A percentile compares a stretch with the other conserved stretches of the same genome.
Conservation (phyloP, 2,888 invertebrate genomes). For the Trissonchulus latispiculum region DNA sequence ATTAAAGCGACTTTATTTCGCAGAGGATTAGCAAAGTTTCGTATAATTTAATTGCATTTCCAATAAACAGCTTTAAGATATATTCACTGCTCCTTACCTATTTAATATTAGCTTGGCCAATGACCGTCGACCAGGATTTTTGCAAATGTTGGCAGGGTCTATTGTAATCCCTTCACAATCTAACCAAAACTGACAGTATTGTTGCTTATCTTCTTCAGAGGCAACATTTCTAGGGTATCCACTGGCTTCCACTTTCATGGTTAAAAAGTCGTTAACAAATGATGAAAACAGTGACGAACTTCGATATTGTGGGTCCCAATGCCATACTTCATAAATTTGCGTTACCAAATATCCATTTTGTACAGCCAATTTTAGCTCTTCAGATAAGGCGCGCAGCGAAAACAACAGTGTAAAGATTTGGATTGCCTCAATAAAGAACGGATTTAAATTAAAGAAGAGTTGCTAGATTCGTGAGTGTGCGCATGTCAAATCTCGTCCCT, state of each 20-base stretch:
- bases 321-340: conserved; percentile 34
- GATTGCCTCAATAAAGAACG: too few relatives aligned
- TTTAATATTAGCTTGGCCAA: conserved; percentile 25
- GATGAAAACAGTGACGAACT: background rate
- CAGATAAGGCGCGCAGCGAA: too few relatives aligned
- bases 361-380: conserved; percentile 28
- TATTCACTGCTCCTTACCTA: too few relatives aligned
- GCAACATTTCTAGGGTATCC: conserved; percentile 32
- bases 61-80: too few relatives aligned
- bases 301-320: conserved; percentile 26
- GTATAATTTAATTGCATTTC: too few relatives aligned
- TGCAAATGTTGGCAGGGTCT: conserved; percentile 23
- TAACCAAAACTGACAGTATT: conserved; percentile 30
- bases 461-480: too few relatives aligned
- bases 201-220: conserved; percentile 28
- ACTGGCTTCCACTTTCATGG: background rate
- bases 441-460: too few relatives aligned
- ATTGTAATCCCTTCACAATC: conserved; percentile 30
- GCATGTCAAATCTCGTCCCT: too few relatives aligned
- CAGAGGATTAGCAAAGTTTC: too few relatives aligned
- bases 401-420: too few relatives aligned
- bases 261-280: background rate
- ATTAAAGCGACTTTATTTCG: too few relatives aligned
- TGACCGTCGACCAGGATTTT: background rate
- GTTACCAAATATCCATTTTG: conserved; percentile 20